Conservation (phyloP, 2,113 vertebrate genomes). For the Myrmecophaga tridactyla region DNA sequence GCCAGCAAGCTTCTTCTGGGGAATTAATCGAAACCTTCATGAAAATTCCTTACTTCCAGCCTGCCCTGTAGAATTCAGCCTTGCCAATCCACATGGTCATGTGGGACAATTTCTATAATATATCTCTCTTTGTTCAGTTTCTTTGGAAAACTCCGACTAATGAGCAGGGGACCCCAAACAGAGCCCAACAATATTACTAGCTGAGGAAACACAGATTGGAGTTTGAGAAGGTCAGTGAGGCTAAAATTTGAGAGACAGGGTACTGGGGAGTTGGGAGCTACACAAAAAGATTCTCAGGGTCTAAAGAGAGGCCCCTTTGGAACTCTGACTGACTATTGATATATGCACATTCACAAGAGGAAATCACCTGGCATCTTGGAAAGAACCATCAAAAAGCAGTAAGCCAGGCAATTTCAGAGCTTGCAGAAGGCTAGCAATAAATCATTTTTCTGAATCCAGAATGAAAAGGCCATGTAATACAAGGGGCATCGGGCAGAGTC, state of each 20-base stretch:
- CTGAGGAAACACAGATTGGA: background rate
- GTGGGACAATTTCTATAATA: too few species aligned
- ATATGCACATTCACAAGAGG: background rate
- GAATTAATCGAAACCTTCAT: too few species aligned
- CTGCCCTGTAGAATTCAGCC: too few species aligned
- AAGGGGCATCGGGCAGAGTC: background rate
- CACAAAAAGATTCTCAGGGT: background rate
- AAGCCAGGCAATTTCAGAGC: background rate
- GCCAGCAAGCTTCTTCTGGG: too few species aligned
- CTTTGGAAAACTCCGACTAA: too few species aligned
- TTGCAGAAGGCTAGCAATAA: background rate
- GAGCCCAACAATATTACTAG: background rate
- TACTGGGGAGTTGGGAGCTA: background rate
- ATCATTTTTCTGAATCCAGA: background rate
- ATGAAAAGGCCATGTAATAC: background rate
- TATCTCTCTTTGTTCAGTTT: too few species aligned
- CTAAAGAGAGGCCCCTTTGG: background rate
- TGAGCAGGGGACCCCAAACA: background rate
- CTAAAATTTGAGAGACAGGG: background rate
- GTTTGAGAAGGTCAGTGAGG: background rate
- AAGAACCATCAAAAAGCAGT: background rate
- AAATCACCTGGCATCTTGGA: background rate
- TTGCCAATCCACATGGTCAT: too few species aligned
- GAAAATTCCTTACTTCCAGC: too few species aligned
- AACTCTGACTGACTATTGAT: background rate